Conservation (phyloP, 2,888 invertebrate species). For the Mesochorus sp. region DNA sequence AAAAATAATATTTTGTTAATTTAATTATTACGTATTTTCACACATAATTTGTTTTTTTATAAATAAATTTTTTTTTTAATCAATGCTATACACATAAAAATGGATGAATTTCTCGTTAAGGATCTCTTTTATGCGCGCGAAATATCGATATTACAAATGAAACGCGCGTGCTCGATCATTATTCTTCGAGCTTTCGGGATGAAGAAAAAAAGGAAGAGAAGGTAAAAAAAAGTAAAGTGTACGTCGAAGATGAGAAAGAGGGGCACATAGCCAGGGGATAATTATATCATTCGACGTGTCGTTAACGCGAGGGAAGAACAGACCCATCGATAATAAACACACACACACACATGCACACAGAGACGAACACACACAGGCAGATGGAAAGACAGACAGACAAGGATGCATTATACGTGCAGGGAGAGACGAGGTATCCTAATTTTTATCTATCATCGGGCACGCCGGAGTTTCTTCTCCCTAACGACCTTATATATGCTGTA, state of each 20-base stretch:
- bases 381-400: background rate
- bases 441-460: conserved; percentile 59
- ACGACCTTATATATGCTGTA: conserved; percentile 55
- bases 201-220: background rate
- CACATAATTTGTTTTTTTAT: too few relatives aligned
- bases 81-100: too few relatives aligned
- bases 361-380: background rate
- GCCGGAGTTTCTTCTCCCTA: conserved; percentile 57
- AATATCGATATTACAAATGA: conserved; percentile 24
- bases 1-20: too few relatives aligned
- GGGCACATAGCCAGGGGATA: conserved; percentile 39
- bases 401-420: background rate
- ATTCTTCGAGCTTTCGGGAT: background rate
- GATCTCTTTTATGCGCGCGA: background rate
- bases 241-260: conserved; percentile 13
- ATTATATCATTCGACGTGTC: conserved; percentile 60
- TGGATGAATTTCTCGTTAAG: background rate
- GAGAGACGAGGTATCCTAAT: conserved; percentile 58
- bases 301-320: conserved; percentile 58
- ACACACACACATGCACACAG: conserved; percentile 4
- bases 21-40: too few relatives aligned
- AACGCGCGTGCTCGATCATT: conserved; percentile 19
- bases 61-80: too few relatives aligned
- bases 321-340: conserved; percentile 59
- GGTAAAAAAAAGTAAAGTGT: background rate